Base-by-base conservation (phyloP, 2,113 vertebrate genomes). In the Chrysochloris asiatica region DNA sequence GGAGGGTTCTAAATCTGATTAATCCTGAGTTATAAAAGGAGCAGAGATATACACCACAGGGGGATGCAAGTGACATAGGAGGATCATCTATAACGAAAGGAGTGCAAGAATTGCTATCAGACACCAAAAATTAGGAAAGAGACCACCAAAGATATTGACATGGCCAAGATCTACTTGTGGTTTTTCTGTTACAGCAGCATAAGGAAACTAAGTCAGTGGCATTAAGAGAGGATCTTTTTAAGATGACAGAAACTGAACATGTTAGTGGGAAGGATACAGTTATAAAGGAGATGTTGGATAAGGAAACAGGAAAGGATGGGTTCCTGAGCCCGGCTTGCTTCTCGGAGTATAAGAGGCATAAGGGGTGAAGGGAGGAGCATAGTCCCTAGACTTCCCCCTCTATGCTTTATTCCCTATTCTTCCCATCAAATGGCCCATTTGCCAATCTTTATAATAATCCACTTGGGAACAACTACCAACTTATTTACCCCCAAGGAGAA, bases 311-410 rank as follows among this genome's bases (percentile, higher is more conserved):
- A 52, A 52, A 65, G 4, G 22, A 7, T 3, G 5, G 67, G 0
- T 28, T 54, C 71, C 56, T 38, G 33, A 47, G 22, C 13, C 36
- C 47, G 75, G 28, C 17, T 17, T 84, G 19, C 8, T 21, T 59
- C 19, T 52, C 81, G 56, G 59, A n/a, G 10, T 52, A 8, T 11
- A 30, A 48, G 38, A 56, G 5, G n/a, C 11, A 12, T 65, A 16
- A 11, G 54, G 38, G 59, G 56, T 48, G 21, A 2, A 7, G 3
- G 2, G 41, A 19, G 0, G 43, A 52, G 8, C 1, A 8, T 4
- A 12, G 12, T 13, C 12, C 45, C 9, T 1, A 65, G 56, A 17
- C 61, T 33, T 50, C 73, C 12, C 30, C 33, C 24, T 56, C 48
- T 61, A 0, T 24, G 14, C 3, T 77, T 21, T 73, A 22, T 26